Conservation (phyloP, 2,113 vertebrate species). For the Megaleporinus macrocephalus region DNA sequence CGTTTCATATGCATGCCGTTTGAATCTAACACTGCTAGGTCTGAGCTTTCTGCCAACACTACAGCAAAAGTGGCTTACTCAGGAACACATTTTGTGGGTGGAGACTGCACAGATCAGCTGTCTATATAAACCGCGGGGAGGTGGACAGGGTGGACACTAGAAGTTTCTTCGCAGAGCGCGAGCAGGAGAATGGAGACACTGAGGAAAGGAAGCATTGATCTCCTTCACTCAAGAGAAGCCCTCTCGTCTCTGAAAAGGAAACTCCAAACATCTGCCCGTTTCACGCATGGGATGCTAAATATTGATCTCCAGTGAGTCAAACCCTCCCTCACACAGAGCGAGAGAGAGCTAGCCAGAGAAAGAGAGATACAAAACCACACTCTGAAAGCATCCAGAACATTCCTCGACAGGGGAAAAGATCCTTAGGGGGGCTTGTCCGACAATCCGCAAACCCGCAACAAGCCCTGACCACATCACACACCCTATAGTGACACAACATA, state of each 20-base stretch:
- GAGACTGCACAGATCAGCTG: not conserved
- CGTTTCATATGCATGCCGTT: too few species aligned
- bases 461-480: slow-evolving; percentile 57
- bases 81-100: not conserved
- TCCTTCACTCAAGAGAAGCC: slow-evolving; percentile 83
- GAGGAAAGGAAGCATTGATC: slow-evolving; percentile 85
- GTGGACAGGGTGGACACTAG: not conserved
- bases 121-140: not conserved
- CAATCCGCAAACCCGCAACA: slow-evolving; percentile 57
- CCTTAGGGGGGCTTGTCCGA: slow-evolving; percentile 55
- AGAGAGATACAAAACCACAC: slow-evolving; percentile 48
- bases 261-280: slow-evolving; percentile 95
- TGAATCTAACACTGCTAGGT: too few species aligned
- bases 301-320: slow-evolving; percentile 89
- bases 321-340: slow-evolving; percentile 75
- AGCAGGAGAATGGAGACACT: slow-evolving; percentile 53
- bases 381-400: slow-evolving; percentile 75
- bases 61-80: too few species aligned
- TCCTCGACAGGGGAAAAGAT: slow-evolving; percentile 66
- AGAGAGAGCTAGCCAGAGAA: slow-evolving; percentile 58
- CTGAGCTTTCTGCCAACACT: too few species aligned
- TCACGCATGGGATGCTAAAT: slow-evolving; percentile 95
- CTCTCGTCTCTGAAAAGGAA: slow-evolving; percentile 83
- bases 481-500: slow-evolving; percentile 65
- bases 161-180: slow-evolving; percentile 50